A percentile compares a stretch with the other conserved stretches of the same genome.
Evolutionary conservation across 2,113 vertebrate species (phyloP).

Genomic region (Ptilorrhoa leucosticta): DNA sequence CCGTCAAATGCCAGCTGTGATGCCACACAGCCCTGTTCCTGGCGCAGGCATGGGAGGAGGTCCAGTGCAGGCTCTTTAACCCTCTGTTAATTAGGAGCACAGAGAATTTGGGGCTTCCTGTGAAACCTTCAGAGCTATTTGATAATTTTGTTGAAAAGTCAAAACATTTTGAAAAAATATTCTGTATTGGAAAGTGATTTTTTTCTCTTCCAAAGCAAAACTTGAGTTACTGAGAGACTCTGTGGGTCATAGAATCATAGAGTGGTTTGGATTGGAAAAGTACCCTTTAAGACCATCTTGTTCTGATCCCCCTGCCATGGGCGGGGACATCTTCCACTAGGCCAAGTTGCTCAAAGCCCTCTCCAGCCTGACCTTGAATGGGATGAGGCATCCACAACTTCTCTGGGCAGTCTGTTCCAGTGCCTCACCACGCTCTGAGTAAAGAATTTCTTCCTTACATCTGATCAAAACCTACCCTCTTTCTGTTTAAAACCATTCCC

Average conservation of each 20-base stretch:
- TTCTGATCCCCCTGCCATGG: neutral
- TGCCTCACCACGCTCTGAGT: rapidly evolving
- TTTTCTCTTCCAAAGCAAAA: neutral
- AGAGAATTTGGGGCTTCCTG: neutral
- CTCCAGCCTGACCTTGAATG: neutral
- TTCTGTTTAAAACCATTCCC: neutral
- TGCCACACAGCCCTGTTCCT: neutral
- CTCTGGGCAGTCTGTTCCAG: neutral
- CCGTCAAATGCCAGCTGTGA: neutral
- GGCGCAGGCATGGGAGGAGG: neutral
- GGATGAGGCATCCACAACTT: neutral
- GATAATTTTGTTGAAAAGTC: neutral
- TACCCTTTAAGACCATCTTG: neutral
- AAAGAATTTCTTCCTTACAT: neutral
- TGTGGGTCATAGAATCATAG: neutral
- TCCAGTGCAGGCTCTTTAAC: neutral
- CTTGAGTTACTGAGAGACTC: neutral
- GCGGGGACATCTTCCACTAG: neutral
- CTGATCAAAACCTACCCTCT: neutral
- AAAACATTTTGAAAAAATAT: neutral
- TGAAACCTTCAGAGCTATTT: neutral
- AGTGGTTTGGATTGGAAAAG: neutral
- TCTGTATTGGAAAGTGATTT: neutral
- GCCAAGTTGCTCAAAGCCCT: neutral
- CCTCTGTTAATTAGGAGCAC: neutral